Evolutionary conservation across 35 echinoderm and acorn worm genomes (phyloP).

Genomic region (Hemicentrotus pulcherrimus): DNA sequence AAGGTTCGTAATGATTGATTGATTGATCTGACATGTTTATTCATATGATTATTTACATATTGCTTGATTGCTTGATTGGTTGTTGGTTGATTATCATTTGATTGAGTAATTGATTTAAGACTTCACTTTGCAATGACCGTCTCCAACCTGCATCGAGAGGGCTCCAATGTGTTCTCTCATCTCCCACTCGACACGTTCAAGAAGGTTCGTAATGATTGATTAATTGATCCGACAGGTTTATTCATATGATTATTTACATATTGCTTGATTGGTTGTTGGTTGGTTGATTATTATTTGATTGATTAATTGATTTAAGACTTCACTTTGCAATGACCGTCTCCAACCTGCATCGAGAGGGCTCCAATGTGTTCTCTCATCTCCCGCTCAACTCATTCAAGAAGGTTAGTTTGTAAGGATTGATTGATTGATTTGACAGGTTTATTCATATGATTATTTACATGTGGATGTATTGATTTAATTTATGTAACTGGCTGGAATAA

Average conservation of each 20-base stretch:
- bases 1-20: slow-evolving; percentile 49
- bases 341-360: slow-evolving; percentile 49
- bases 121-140: slow-evolving; percentile 82
- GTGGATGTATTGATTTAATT: no score
- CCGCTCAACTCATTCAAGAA: slow-evolving; percentile 63
- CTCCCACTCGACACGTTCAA: slow-evolving; percentile 47
- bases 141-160: slow-evolving; percentile 56
- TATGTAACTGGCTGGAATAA: no score
- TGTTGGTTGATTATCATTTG: no score
- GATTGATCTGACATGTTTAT: no score
- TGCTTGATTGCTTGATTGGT: no score
- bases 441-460: no score
- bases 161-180: background rate
- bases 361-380: background rate
- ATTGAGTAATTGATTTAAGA: slow-evolving; percentile 9
- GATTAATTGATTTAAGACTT: slow-evolving; percentile 51
- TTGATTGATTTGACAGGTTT: no score
- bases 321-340: slow-evolving; percentile 76
- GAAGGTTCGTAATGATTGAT: slow-evolving; percentile 52
- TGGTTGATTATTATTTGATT: no score
- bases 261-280: no score
- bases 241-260: no score
- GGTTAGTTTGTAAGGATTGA: slow-evolving; percentile 28
- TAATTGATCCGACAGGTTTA: no score
- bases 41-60: no score